Conservation (phyloP, 1,140 invertebrate species). For the Drosophila tropicalis region DNA sequence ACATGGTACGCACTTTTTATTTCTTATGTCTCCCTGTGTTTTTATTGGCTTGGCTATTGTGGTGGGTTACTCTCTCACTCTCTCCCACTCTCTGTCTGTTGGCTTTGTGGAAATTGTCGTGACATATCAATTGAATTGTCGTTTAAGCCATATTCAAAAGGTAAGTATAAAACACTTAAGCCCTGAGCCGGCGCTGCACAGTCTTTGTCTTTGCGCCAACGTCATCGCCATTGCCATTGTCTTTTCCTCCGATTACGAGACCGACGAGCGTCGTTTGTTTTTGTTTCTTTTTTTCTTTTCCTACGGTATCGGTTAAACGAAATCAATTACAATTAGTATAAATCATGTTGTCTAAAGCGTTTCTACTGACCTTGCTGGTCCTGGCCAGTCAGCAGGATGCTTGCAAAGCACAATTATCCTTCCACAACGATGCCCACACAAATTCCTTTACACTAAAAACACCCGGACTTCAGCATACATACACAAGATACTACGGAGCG, state of each 20-base stretch:
- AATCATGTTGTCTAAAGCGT: slow-evolving; percentile 43
- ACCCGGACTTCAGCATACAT: slow-evolving; percentile 75
- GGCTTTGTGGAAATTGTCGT: slow-evolving; percentile 9
- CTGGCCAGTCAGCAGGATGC: slow-evolving; percentile 43
- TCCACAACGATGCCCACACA: slow-evolving; percentile 72
- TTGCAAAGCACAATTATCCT: slow-evolving; percentile 71
- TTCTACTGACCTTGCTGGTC: slow-evolving; percentile 37
- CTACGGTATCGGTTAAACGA: slow-evolving; percentile 10
- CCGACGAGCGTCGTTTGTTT: not conserved
- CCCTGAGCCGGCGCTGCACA: slow-evolving; percentile 36
- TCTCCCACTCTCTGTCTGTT: not conserved
- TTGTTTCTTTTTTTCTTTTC: not conserved
- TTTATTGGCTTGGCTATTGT: too few relatives aligned
- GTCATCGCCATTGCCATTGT: slow-evolving; percentile 7
- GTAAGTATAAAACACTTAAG: slow-evolving; percentile 42
- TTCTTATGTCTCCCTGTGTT: too few relatives aligned
- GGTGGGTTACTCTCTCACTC: not conserved
- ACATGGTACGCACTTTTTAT: not conserved
- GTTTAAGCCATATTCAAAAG: slow-evolving; percentile 4
- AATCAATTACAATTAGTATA: slow-evolving; percentile 40
- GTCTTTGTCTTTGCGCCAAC: slow-evolving; percentile 29
- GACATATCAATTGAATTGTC: slow-evolving; percentile 2
- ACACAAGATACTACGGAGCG: slow-evolving; percentile 71
- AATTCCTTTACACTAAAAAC: slow-evolving; percentile 81
- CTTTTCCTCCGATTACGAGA: not conserved